phyloP scores from a whole-genome alignment of 1,140 invertebrate genomes.

The Pseudomyrmex pallidus region DNA sequence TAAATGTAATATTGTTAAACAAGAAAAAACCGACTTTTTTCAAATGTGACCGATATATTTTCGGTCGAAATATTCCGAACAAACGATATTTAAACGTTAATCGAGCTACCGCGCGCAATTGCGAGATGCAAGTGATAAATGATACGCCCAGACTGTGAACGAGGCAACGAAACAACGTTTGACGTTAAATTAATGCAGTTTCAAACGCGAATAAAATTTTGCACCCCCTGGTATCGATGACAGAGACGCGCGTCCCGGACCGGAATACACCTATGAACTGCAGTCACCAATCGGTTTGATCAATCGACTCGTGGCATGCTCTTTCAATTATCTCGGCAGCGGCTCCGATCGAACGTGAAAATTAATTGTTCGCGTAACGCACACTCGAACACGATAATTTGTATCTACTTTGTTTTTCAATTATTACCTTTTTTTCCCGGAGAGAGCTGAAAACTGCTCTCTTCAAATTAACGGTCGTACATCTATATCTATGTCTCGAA shows the following conservation, averaged over 20 bases:
- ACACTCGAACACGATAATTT: slow-evolving; percentile 61
- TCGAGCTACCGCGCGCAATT: not conserved
- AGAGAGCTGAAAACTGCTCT: not conserved
- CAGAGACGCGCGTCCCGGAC: slow-evolving; percentile 19
- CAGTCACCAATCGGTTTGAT: slow-evolving; percentile 65
- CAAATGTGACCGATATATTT: not conserved
- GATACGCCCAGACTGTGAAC: not conserved
- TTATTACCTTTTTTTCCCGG: not conserved
- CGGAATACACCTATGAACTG: slow-evolving; percentile 35
- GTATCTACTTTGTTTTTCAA: slow-evolving; percentile 36
- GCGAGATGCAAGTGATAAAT: slow-evolving; percentile 1
- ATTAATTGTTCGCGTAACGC: slow-evolving; percentile 69
- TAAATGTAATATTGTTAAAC: too few relatives aligned
- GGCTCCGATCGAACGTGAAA: slow-evolving; percentile 43
- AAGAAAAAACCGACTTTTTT: too few relatives aligned
- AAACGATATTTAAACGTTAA: not conserved
- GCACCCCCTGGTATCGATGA: slow-evolving; percentile 34
- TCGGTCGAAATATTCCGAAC: not conserved
- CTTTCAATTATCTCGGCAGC: slow-evolving; percentile 68
- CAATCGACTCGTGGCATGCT: slow-evolving; percentile 61
- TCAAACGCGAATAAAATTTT: slow-evolving; percentile 54
- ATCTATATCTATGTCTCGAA: not conserved
- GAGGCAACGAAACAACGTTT: slow-evolving; percentile 39
- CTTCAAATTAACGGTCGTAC: not conserved
- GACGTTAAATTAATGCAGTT: slow-evolving; percentile 57